A percentile compares a stretch with the other conserved stretches of the same genome.
phyloP scores from a whole-genome alignment of 2,113 vertebrate genomes.

The Tragelaphus strepsiceros region DNA sequence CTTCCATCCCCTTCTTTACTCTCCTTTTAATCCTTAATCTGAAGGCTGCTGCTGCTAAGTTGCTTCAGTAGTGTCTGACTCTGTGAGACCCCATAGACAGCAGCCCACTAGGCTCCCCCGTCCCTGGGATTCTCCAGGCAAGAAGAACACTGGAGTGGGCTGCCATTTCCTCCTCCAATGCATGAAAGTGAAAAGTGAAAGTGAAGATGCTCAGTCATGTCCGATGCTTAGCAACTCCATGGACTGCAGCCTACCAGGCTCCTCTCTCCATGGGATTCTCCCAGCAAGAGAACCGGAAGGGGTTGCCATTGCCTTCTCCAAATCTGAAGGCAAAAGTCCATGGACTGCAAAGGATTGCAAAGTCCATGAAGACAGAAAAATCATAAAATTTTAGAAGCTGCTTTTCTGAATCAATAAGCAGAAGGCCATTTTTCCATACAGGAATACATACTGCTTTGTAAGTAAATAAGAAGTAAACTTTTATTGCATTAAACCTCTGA shows the following conservation, averaged over 20 bases:
- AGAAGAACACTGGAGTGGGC: too few species aligned
- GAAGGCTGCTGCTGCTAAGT: not conserved
- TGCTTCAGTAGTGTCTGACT: too few species aligned
- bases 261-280: not conserved
- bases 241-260: not conserved
- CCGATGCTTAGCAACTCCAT: too few species aligned
- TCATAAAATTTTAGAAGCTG: not conserved
- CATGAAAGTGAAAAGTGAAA: too few species aligned
- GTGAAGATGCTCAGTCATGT: too few species aligned
- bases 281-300: not conserved
- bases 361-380: not conserved
- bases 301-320: not conserved
- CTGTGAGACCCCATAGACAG: fast-evolving
- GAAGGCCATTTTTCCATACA: not conserved
- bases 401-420: not conserved
- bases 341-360: not conserved
- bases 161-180: too few species aligned
- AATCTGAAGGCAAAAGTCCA: not conserved
- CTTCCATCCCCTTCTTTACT: not conserved
- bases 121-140: too few species aligned
- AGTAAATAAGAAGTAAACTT: not conserved
- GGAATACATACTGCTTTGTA: not conserved
- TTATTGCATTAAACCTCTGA: not conserved
- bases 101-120: too few species aligned
- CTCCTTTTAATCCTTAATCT: not conserved